Percentiles rank a stretch among this genome's conserved stretches.
Conservation (phyloP, 2,797 vertebrate species). For the Chromis chromis region DNA sequence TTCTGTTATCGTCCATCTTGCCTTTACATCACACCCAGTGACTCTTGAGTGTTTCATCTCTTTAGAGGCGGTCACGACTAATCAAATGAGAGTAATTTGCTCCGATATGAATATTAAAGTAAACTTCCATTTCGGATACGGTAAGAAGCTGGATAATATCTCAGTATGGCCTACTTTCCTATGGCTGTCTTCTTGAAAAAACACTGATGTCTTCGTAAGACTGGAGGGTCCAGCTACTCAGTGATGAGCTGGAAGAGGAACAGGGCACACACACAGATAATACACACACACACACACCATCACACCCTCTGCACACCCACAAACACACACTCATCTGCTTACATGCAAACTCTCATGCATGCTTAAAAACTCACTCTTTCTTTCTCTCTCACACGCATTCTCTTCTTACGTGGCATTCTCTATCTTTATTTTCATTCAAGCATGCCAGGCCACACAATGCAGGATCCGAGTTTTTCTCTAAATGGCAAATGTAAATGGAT, state of each 20-base stretch:
- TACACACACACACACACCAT: constrained; percentile 17
- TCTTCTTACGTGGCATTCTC: constrained; percentile 70
- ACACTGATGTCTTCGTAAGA: constrained; percentile 76
- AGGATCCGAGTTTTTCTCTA: constrained; percentile 65
- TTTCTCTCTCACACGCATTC: constrained; percentile 30
- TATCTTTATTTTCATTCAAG: constrained; percentile 77
- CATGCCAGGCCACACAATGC: constrained; percentile 88
- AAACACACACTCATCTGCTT: constrained; percentile 37
- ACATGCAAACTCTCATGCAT: constrained; percentile 70
- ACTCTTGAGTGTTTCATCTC: constrained; percentile 36
- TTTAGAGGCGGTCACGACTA: constrained; percentile 38
- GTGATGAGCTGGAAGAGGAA: constrained; percentile 80
- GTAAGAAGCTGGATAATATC: constrained; percentile 47
- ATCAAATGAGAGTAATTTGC: constrained; percentile 25
- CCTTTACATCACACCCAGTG: constrained; percentile 36
- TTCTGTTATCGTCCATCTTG: constrained; percentile 42
- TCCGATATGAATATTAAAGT: constrained; percentile 50
- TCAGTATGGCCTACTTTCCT: constrained; percentile 69
- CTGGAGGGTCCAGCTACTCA: constrained; percentile 75
- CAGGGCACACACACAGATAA: constrained; percentile 71
- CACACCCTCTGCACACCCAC: constrained; percentile 20
- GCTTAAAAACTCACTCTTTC: constrained; percentile 35
- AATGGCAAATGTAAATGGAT: constrained; percentile 72
- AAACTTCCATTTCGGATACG: constrained; percentile 44
- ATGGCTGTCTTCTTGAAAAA: constrained; percentile 75